phyloP scores from a whole-genome alignment of 1,140 invertebrate species.

The Brachionus paranguensis region DNA sequence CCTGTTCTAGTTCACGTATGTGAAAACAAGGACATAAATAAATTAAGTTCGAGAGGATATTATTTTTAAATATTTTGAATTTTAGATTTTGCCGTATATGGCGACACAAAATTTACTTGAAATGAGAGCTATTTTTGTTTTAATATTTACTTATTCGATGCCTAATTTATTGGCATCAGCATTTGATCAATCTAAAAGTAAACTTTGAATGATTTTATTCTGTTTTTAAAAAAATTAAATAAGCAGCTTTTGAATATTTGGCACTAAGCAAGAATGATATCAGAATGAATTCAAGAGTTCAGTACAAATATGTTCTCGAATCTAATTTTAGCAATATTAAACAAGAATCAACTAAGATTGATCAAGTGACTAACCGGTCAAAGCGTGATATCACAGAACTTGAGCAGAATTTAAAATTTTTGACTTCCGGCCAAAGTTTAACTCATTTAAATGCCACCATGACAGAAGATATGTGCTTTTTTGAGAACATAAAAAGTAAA shows the following conservation, averaged over 20 bases:
- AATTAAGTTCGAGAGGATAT: background rate
- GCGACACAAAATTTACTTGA: background rate
- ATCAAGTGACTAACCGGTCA: background rate
- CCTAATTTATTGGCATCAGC: background rate
- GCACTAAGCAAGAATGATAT: background rate
- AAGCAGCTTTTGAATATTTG: background rate
- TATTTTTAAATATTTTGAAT: background rate
- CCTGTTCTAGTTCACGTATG: background rate
- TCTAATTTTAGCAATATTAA: background rate
- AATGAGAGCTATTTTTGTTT: background rate
- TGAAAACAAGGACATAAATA: background rate
- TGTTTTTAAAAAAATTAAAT: background rate
- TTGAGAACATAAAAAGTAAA: background rate
- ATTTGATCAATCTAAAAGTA: background rate
- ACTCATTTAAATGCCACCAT: background rate
- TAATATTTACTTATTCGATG: background rate
- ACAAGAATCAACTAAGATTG: background rate
- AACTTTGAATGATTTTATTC: background rate
- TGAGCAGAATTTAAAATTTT: background rate
- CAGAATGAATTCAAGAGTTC: background rate
- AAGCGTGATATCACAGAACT: background rate
- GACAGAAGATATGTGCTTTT: background rate
- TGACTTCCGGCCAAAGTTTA: background rate
- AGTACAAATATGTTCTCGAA: constrained; percentile 18
- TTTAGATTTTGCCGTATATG: background rate